Evolutionary conservation across 2,113 vertebrate species (phyloP), one percentile per base, ranked within the genome.

Genomic region (Glaucomys volans): DNA sequence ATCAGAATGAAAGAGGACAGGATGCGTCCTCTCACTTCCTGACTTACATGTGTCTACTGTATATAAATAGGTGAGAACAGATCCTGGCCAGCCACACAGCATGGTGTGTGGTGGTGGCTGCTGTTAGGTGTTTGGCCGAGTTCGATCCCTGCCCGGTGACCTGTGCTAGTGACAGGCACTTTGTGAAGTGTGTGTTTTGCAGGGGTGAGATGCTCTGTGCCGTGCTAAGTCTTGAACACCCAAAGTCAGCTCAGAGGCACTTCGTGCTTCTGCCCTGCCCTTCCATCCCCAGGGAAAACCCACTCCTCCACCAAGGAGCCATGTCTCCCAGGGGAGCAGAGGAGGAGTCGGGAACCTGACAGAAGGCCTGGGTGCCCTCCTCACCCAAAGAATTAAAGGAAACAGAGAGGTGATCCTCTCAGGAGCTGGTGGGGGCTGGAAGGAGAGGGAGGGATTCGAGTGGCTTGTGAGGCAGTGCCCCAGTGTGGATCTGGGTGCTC

Each of bases 241-340:
- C 47, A 26, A 47, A 84, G 59, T 35, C 50, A 20, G 57, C 62
- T 17, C 82, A 0, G 5, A 54, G 17, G 71, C 22, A 17, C 81
- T 40, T 13, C 40, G 40, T 85, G 28, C 35, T 14, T 79, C 32
- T 69, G n/a, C 28, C 47, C n/a, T 30, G 8, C 44, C 59, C 8
- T 7, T 2, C 28, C 17, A n/a, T 4, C 18, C 37, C 74, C 74
- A 17, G 24, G 40, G 17, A 10, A 57, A 4, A 6, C 35, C 44
- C 37, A 4, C 4, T 72, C 0, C 59, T 54, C 6, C 71, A 17
- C 47, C 28, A 20, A n/a, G 66, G 20, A 52, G 2, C 64, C 13
- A 30, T 16, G 44, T 5, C 9, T 35, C 13, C 18, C 0, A 16
- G 3, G 20, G 2, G 3, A 1, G 66, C 26, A 8, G 69, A 10